phyloP scores from a whole-genome alignment of 2,888 invertebrate species.

The Ormia ochracea region DNA sequence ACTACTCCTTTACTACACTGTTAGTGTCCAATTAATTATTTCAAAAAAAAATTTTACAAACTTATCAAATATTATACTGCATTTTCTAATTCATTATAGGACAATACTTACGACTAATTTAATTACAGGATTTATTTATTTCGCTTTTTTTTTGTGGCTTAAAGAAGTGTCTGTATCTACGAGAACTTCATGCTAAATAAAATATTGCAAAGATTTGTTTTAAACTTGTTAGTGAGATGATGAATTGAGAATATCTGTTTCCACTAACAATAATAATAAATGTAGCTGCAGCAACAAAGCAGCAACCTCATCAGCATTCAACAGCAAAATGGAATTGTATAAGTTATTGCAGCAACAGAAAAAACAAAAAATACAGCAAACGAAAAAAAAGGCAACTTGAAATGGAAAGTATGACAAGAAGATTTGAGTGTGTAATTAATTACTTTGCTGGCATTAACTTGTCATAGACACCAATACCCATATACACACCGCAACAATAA shows the following conservation, averaged over 20 bases:
- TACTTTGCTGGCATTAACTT: conserved; percentile 60
- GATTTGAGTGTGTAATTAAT: conserved; percentile 70
- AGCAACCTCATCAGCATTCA: not conserved
- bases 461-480: conserved; percentile 34
- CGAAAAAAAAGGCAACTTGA: conserved; percentile 65
- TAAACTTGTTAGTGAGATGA: conserved; percentile 53
- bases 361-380: not conserved
- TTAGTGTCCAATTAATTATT: too few relatives aligned
- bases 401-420: conserved; percentile 67
- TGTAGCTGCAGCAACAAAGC: not conserved
- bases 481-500: not conserved
- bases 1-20: too few relatives aligned
- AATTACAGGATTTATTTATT: conserved; percentile 12
- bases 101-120: conserved; percentile 6
- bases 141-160: conserved; percentile 14
- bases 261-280: conserved; percentile 15
- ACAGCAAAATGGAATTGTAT: not conserved
- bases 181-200: not conserved
- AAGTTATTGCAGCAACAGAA: conserved; percentile 4
- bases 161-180: not conserved
- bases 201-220: conserved; percentile 29
- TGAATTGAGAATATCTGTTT: conserved; percentile 35
- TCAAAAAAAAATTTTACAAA: too few relatives aligned
- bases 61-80: not conserved
- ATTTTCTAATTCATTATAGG: not conserved